Evolutionary conservation across 2,113 vertebrate genomes (phyloP).

Genomic region (Nycticorax nycticorax): DNA sequence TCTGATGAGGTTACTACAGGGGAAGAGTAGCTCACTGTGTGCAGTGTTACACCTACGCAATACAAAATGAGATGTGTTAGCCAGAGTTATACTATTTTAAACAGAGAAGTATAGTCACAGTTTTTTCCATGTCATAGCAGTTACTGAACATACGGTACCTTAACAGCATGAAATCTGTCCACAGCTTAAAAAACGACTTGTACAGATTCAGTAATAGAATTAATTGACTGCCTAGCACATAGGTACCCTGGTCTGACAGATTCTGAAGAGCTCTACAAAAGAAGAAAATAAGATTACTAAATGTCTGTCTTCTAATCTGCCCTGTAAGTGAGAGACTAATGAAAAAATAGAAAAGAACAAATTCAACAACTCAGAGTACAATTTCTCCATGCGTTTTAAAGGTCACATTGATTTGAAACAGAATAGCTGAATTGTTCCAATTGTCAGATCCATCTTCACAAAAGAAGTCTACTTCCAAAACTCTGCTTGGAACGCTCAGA

Average conservation of each 20-base stretch:
- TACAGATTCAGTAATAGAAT: not conserved
- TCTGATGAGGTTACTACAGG: not conserved
- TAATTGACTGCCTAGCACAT: not conserved
- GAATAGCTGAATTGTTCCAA: not conserved
- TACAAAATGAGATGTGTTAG: not conserved
- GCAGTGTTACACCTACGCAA: not conserved
- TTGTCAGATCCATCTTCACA: not conserved
- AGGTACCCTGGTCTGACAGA: not conserved
- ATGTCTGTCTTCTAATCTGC: not conserved
- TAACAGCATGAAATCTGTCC: not conserved
- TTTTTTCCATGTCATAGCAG: not conserved
- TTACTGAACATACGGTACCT: not conserved
- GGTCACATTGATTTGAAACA: slow-evolving; percentile 6
- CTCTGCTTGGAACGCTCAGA: not conserved
- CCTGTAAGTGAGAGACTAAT: not conserved
- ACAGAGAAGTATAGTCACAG: not conserved
- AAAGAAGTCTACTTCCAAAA: not conserved
- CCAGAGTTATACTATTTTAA: not conserved
- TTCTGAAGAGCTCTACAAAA: not conserved
- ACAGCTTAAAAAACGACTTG: not conserved
- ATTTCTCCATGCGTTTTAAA: not conserved
- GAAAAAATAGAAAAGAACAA: not conserved
- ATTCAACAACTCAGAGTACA: not conserved
- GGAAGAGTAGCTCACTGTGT: not conserved
- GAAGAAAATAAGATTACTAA: not conserved